A percentile compares a stretch with the other conserved stretches of the same genome.
phyloP scores from a whole-genome alignment of 2,888 invertebrate species.

The Dryococelus australis region DNA sequence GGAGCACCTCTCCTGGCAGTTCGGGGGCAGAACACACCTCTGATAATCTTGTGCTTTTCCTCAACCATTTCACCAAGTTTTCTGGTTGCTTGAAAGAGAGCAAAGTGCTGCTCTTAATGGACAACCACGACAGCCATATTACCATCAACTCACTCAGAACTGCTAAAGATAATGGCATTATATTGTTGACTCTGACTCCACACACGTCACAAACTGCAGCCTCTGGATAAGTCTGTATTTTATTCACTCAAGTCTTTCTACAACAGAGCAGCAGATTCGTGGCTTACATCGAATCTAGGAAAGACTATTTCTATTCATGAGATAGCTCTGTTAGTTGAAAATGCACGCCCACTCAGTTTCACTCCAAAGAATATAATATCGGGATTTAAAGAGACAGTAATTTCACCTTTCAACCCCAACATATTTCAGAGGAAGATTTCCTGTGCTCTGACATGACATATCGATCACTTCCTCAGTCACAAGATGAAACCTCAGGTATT shows the following conservation, averaged over 20 bases:
- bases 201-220: conserved; percentile 4
- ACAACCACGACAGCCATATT: conserved; percentile 38
- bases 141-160: neutral
- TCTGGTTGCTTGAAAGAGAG: neutral
- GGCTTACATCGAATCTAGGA: conserved; percentile 34
- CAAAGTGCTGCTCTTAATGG: conserved; percentile 19
- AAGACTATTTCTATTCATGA: conserved; percentile 32
- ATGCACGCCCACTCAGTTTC: neutral
- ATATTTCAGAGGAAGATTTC: no score
- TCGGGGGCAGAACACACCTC: conserved; percentile 20
- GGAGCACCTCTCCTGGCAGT: conserved; percentile 31
- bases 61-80: neutral
- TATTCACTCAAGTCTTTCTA: conserved; percentile 35
- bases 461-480: no score
- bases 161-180: conserved; percentile 32
- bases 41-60: conserved; percentile 23
- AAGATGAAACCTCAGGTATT: no score
- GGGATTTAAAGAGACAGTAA: neutral
- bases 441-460: no score
- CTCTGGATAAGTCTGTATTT: conserved; percentile 32
- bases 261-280: conserved; percentile 34
- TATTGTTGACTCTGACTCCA: conserved; percentile 34
- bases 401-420: neutral
- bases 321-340: neutral
- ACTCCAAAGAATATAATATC: neutral